These are phyloP conservation scores for Uropsilus gracilis DNA, from an alignment of 2,113 vertebrate genomes.

Conservation along the genomic window DNA sequence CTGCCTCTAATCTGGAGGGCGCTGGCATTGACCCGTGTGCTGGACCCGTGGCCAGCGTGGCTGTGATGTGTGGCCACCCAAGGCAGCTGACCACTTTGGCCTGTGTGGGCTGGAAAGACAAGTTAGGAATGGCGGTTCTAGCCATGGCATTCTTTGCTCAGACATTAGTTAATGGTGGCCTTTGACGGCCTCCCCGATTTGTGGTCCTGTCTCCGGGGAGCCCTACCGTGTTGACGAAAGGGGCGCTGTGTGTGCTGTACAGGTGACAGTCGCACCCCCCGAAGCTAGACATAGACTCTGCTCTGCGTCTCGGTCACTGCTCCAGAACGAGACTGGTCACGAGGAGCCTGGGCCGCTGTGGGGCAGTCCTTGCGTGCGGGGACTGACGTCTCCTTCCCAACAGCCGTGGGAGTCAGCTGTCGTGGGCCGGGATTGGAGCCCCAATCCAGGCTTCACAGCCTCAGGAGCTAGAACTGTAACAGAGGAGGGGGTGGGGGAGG, in stretches of 20 bases:
- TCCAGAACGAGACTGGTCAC: not conserved
- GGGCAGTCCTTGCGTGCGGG: accelerated
- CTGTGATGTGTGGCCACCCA: not conserved
- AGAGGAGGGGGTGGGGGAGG: too few relatives aligned
- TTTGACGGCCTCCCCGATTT: accelerated
- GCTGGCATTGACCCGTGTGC: not conserved
- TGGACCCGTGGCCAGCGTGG: not conserved
- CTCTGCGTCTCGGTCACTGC: not conserved
- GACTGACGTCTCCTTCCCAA: not conserved
- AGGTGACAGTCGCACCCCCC: not conserved
- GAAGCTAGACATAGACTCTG: not conserved
- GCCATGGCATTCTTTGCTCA: too few relatives aligned
- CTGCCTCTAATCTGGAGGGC: not conserved
- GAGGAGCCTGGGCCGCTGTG: not conserved
- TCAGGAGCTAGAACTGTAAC: not conserved
- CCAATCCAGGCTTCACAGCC: not conserved
- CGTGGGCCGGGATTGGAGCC: not conserved
- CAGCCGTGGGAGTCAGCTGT: not conserved
- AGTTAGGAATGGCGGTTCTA: not conserved
- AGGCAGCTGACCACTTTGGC: not conserved
- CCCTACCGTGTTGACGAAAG: too few relatives aligned
- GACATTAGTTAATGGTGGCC: too few relatives aligned
- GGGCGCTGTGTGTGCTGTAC: accelerated
- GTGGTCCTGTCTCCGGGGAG: not conserved
- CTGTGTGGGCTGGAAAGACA: not conserved